Evolutionary conservation across 2,888 invertebrate genomes (phyloP).

Genomic region (Diabrotica balteata): DNA sequence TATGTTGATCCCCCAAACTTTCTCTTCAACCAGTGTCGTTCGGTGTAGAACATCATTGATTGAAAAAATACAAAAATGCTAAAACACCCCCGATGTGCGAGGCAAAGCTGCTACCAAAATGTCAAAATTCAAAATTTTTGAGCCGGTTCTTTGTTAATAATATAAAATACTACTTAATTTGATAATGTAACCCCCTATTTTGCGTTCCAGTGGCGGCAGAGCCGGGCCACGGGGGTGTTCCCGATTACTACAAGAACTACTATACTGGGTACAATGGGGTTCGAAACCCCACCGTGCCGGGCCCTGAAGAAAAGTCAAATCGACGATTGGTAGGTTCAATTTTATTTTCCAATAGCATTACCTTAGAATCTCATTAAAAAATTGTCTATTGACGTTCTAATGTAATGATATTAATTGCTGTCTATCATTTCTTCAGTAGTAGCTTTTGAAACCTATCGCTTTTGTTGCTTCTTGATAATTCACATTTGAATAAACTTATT

Average conservation of each 20-base stretch:
- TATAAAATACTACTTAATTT: constrained; percentile 27
- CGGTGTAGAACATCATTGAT: constrained; percentile 36
- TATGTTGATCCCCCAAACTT: too few relatives aligned
- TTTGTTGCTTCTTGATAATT: neutral
- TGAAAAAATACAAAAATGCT: constrained; percentile 26
- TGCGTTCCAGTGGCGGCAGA: constrained; percentile 82
- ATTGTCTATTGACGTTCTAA: too few relatives aligned
- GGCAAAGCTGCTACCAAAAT: constrained; percentile 58
- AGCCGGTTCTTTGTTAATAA: constrained; percentile 40
- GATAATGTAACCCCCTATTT: constrained; percentile 46
- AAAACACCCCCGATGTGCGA: constrained; percentile 60
- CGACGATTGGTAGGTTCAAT: constrained; percentile 73
- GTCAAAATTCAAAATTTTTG: constrained; percentile 28
- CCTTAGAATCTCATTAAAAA: too few relatives aligned
- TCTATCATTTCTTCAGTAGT: constrained; percentile 3
- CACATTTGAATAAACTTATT: too few relatives aligned
- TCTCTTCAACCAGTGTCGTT: constrained; percentile 34
- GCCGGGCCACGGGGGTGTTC: constrained; percentile 78
- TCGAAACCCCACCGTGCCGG: constrained; percentile 63
- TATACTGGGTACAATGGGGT: constrained; percentile 75
- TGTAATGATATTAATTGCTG: too few relatives aligned
- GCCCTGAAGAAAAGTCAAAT: constrained; percentile 69
- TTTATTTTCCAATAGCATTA: constrained; percentile 16
- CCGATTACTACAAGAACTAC: constrained; percentile 88
- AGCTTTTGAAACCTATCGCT: neutral